Conservation (phyloP, 1,140 invertebrate genomes). For the Phocides pigmalion region DNA sequence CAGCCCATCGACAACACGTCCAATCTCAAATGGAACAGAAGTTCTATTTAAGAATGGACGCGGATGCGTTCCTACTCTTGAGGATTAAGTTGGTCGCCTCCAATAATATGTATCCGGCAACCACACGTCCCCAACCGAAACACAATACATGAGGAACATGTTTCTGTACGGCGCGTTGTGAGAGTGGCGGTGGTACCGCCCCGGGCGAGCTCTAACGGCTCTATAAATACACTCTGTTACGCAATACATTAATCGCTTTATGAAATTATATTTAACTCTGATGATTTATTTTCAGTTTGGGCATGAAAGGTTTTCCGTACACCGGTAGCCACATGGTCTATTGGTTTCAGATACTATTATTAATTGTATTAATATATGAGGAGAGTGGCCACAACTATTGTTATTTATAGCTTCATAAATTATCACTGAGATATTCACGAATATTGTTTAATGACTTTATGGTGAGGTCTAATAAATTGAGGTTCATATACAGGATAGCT, state of each 20-base stretch:
- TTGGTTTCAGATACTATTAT: not conserved
- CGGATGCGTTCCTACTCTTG: no score
- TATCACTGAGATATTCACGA: slow-evolving; percentile 3
- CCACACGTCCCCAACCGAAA: no score
- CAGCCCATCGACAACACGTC: no score
- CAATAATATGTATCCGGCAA: no score
- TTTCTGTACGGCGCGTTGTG: no score
- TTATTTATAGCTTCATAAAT: slow-evolving; percentile 16
- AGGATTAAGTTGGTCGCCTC: no score
- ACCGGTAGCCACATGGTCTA: not conserved
- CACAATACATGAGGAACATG: no score
- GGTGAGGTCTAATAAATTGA: not conserved
- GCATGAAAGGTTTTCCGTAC: not conserved
- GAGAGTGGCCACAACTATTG: slow-evolving; percentile 12
- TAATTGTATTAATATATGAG: not conserved
- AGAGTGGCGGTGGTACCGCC: no score
- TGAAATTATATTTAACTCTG: not conserved
- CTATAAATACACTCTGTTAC: not conserved
- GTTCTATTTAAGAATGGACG: no score
- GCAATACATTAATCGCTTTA: not conserved
- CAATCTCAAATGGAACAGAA: no score
- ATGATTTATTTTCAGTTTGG: not conserved
- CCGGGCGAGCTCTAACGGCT: no score
- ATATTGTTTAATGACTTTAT: slow-evolving; percentile 23
- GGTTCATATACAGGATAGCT: not conserved